Base-by-base conservation (phyloP, 1,140 invertebrate genomes). In the Araneus ventricosus region DNA sequence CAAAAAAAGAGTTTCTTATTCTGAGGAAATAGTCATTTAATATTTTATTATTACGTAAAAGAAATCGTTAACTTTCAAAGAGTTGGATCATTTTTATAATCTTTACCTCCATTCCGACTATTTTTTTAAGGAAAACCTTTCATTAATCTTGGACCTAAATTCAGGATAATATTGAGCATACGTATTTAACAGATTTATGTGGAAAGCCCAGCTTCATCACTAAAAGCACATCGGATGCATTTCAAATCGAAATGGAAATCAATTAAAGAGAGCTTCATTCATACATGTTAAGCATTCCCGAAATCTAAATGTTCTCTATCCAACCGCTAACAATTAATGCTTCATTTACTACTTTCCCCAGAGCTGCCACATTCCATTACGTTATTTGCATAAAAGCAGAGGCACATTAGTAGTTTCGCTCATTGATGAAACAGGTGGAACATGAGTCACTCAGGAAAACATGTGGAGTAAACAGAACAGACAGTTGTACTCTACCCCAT, bases 381-480 rank as follows among this genome's bases (percentile, higher is more conserved):
- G 27, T 37, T 75, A 70, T 70, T 30, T 75, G 67, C 30, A 75
- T 75, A 30, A 75, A 75, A 75, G 30, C 67, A 75, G 22, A 37
- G 3, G 4, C 34, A 34, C 30, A 75, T 34, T 75, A 37, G 70
- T 4, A 75, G 30, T 75, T 30, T 37, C 14, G 27, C 30, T 37
- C 4, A 20, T 3, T 34, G 34, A 75, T 37, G 30, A 20, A 20
- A 34, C 70, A 75, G 30, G 30, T 75, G 70, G 70, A 10, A 75
- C 14, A 75, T 22, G 70, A 75, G 17, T 75, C 20, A 75, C 70
- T 14, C 30, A 5, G 70, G 10, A 37, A 75, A 37, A 34, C 70
- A 75, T 75, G 34, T 75, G 34, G 70, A 34, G 10, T 34, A 75
- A 75, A 75, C 34, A 75, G 70, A 75, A 75, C 10, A 75, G 70